phyloP scores from a whole-genome alignment of 2,888 invertebrate genomes.

The Phyto melanocephala region DNA sequence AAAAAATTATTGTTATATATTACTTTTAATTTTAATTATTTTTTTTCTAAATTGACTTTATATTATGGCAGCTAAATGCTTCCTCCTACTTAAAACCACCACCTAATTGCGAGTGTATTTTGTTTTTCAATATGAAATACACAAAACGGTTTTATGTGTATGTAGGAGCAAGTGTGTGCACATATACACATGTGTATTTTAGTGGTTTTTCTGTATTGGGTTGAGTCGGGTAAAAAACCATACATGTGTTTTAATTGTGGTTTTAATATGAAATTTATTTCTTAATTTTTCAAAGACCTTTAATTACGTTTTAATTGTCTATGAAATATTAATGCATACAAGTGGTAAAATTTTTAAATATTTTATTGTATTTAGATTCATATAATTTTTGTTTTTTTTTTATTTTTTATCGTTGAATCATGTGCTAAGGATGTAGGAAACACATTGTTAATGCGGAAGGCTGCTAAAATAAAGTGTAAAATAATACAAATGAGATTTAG shows the following conservation, averaged over 20 bases:
- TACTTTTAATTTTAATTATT: no score
- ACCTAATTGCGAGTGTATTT: neutral
- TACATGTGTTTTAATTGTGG: constrained; percentile 58
- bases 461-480: neutral
- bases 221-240: constrained; percentile 3
- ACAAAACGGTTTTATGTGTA: neutral
- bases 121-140: neutral
- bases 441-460: neutral
- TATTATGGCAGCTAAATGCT: no score
- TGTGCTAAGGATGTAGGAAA: no score
- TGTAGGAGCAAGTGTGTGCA: neutral
- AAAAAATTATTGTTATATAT: no score
- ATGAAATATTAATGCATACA: constrained; percentile 45
- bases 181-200: constrained; percentile 1
- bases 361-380: no score
- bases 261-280: constrained; percentile 51
- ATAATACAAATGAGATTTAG: no score
- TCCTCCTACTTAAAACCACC: neutral
- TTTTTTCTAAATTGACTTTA: no score
- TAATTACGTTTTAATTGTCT: constrained; percentile 62
- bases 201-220: constrained; percentile 8
- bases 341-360: constrained; percentile 16
- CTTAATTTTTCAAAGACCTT: constrained; percentile 5
- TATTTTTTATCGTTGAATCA: no score
- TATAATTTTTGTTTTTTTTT: no score